Base-by-base conservation (phyloP, 2,888 invertebrate genomes). In the Agrochola macilenta region DNA sequence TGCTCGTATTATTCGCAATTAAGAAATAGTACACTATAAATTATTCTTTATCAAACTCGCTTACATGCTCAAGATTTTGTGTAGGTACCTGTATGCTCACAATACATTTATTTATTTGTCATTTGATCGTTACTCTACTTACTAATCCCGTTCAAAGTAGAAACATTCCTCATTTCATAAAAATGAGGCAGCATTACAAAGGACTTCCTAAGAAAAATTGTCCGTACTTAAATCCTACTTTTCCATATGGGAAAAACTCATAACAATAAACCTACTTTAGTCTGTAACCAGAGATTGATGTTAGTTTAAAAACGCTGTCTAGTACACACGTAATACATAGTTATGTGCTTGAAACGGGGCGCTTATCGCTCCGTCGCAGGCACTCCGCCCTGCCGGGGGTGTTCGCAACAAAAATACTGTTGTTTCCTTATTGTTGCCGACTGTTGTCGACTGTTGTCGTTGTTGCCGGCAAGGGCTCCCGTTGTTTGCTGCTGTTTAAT, bases 391-490 rank as follows among this genome's bases (percentile, higher is more conserved):
- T 79, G 71, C 77, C 72, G 88, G 89, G 92, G 93, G 92, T 94
- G 93, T 91, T 91, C 89, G 90, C 94, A 92, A 94, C 95, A 95
- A 95, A 95, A 95, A 95, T 95, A 95, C 93, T 92, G 92, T 94
- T 94, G 95, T 94, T 93, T 90, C 91, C 90, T 92, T 91, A 92
- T 93, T 94, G 95, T 94, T 80, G 79, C 72, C 69, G 86, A 76
- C 81, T 82, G 89, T 87, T 89, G 89, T 84, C 78, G 83, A 84
- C 86, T 91, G 91, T 91, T 90, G 90, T 79, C 85, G 87, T 87
- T 88, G 89, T 90, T 88, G 86, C 88, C 86, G 88, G 88, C 86
- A 92, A 93, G 94, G 93, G 92, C 90, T 91, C 83, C 92, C 88
- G 92, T 92, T 93, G 91, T 93, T 91, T 84, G 86, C 90, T 90